Evolutionary conservation across 2,797 vertebrate genomes (phyloP).

Genomic region (Odontamblyopus rebecca): DNA sequence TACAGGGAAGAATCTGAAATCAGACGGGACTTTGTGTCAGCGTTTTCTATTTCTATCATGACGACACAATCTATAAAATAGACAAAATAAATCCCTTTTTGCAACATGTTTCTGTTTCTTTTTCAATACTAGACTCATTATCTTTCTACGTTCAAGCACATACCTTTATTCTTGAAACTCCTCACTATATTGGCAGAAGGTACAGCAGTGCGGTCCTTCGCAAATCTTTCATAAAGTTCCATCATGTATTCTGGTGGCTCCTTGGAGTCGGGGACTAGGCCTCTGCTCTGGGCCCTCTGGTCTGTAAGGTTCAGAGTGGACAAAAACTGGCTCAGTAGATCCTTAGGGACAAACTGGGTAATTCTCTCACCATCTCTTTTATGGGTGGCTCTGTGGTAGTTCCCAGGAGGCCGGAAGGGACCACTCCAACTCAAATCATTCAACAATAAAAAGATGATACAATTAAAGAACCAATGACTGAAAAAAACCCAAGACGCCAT

Average conservation of each 20-base stretch:
- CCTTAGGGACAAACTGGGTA: conserved; percentile 81
- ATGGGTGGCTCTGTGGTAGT: conserved; percentile 64
- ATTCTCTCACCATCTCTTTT: conserved; percentile 75
- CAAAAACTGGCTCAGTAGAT: conserved; percentile 86
- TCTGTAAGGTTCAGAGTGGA: conserved; percentile 89
- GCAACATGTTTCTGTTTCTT: neutral
- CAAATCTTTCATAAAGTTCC: conserved; percentile 90
- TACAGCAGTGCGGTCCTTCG: conserved; percentile 81
- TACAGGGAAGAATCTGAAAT: conserved; percentile 84
- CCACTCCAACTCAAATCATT: conserved; percentile 58
- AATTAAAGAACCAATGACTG: conserved; percentile 45
- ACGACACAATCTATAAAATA: neutral
- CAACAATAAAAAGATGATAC: conserved; percentile 53
- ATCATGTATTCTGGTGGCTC: conserved; percentile 94
- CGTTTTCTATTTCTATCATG: neutral
- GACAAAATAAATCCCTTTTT: neutral
- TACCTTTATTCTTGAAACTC: conserved; percentile 97
- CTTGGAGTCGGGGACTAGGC: conserved; percentile 58
- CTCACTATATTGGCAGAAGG: conserved; percentile 88
- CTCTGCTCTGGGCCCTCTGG: conserved; percentile 70
- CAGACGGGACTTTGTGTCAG: conserved; percentile 41
- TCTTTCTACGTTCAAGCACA: conserved; percentile 14
- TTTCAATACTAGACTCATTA: neutral
- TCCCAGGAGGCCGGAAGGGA: conserved; percentile 82
- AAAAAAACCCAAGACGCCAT: conserved; percentile 60